Conservation (phyloP, 2,113 vertebrate genomes). For the Upupa epops region DNA sequence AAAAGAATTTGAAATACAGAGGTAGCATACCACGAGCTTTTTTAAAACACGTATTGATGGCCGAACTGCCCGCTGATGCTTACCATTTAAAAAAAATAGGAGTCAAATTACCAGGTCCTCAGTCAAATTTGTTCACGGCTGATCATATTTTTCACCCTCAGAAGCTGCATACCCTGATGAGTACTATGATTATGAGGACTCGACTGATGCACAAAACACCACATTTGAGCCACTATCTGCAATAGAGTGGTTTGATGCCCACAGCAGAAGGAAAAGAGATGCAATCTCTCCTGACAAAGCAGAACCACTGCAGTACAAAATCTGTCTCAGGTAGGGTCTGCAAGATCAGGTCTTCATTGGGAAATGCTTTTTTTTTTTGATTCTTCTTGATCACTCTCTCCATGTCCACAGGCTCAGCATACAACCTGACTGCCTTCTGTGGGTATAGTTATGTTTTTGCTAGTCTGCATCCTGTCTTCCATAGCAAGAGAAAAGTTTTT, state of each 20-base stretch:
- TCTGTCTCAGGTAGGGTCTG: conserved; percentile 72
- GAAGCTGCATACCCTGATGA: conserved; percentile 3
- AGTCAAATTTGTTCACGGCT: background rate
- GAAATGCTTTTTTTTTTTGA: background rate
- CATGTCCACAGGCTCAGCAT: background rate
- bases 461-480: background rate
- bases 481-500: background rate
- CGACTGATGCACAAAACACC: background rate
- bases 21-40: background rate
- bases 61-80: background rate
- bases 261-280: conserved; percentile 67
- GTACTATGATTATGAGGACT: conserved; percentile 38
- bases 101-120: background rate
- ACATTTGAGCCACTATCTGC: background rate
- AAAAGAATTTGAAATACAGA: background rate
- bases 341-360: background rate
- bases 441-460: background rate
- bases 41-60: background rate
- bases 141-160: background rate
- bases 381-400: background rate
- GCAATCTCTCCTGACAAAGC: background rate
- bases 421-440: background rate
- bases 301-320: conserved; percentile 51
- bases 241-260: conserved; percentile 74
- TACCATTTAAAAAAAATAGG: background rate